Evolutionary conservation across 2,113 vertebrate species (phyloP).

Genomic region (Lamprotornis superbus): DNA sequence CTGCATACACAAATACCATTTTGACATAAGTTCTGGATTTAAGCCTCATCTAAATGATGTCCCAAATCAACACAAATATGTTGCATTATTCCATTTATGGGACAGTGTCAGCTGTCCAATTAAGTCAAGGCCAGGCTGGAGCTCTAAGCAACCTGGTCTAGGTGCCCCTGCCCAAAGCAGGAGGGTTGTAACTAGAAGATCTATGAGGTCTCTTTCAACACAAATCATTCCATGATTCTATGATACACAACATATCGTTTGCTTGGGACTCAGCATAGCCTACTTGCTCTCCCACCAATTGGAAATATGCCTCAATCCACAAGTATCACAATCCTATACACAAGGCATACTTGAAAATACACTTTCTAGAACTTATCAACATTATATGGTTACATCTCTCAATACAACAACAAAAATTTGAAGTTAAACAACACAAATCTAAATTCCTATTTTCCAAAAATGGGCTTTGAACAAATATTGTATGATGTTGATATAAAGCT

Average conservation of each 20-base stretch:
- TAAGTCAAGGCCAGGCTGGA: background rate
- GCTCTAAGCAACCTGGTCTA: background rate
- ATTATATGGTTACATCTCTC: background rate
- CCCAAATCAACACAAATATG: background rate
- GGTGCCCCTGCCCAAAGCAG: background rate
- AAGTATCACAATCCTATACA: background rate
- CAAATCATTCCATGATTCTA: background rate
- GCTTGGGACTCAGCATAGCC: background rate
- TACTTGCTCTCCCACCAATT: background rate
- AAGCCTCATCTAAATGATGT: background rate
- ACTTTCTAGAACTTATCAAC: background rate
- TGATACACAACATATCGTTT: too few relatives aligned
- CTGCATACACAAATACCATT: background rate
- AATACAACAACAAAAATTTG: background rate
- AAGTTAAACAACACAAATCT: background rate
- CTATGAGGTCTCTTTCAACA: background rate
- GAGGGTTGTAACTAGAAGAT: background rate
- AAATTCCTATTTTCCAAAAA: background rate
- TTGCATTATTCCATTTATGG: background rate
- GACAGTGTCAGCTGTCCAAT: background rate
- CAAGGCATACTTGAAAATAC: background rate
- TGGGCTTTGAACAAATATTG: background rate
- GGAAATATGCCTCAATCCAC: background rate
- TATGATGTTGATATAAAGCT: slow-evolving; percentile 43
- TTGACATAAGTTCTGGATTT: background rate